A percentile compares a stretch with the other conserved stretches of the same genome.
These are phyloP conservation scores for Noturus placidus DNA, from an alignment of 2,113 vertebrate species.

Conservation along the genomic window DNA sequence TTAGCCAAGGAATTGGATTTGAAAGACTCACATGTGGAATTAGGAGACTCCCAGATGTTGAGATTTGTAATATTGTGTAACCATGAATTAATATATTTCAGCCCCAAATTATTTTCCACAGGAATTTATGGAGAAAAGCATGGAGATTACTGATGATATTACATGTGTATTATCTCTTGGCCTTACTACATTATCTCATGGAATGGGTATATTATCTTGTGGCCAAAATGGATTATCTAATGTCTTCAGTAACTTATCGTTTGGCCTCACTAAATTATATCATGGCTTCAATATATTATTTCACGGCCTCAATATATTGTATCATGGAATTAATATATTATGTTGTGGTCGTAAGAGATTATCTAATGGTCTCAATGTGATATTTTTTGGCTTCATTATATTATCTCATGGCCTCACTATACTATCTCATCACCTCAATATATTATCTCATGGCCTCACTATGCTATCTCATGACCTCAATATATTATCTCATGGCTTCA, in stretches of 20 bases:
- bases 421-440: background rate
- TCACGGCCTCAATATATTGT: background rate
- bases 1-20: background rate
- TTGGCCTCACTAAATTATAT: background rate
- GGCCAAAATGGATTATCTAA: background rate
- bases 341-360: background rate
- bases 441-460: background rate
- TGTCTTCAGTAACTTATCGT: background rate
- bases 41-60: background rate
- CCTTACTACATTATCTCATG: background rate
- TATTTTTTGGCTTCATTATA: background rate
- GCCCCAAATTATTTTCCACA: background rate
- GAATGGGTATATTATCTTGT: background rate
- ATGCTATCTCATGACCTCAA: background rate
- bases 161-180: background rate
- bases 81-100: background rate
- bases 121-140: background rate
- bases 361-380: background rate
- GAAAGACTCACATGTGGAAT: background rate
- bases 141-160: background rate
- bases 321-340: background rate
- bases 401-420: background rate
- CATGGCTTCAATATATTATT: background rate
- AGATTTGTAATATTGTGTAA: background rate
- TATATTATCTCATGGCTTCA: background rate